Base-by-base conservation (phyloP, 2,797 vertebrate species). In the Agapornis canus region DNA sequence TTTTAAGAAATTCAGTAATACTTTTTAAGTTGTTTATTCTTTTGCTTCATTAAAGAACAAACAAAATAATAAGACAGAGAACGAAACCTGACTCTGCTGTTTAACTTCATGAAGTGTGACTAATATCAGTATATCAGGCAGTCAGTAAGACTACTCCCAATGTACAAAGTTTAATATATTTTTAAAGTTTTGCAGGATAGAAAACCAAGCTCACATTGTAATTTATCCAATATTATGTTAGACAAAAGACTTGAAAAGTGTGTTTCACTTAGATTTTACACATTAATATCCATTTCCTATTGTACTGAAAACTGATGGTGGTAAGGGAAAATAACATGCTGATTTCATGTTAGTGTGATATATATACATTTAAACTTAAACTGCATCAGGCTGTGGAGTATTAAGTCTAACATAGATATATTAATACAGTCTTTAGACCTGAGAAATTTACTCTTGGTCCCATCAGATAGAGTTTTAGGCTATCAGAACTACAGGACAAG, bases 401-500 rank as follows among this genome's bases (percentile, higher is more conserved):
- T 11, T 39, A 93, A 92, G 21, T 82, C 23, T 90, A 85, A 86
- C 43, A 73, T 9, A 82, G 82, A 10, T 61, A 45, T 73, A 83
- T 29, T 88, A 94, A 89, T 92, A 82, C 64, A 82, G 8, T 47
- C 79, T 90, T 64, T 68, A 84, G 81, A 71, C 43, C 56, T 80
- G 80, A 76, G 45, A 89, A 92, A 96, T 85, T 71, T 92, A 82
- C 59, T 86, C 78, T 83, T 92, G 71, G 92, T 97, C 94, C 94
- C 56, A 79, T 29, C 54, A 86, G 73, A 91, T 83, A 70, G 49
- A 65, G 66, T 79, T 90, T 85, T 94, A 96, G 71, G 45, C 56
- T 69, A 42, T 88, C 86, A 93, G 66, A 93, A 96, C 78, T 89
- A 92, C 51, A 97, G 96, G 95, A 96, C 93, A 98, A 93, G 11